Percentiles rank a stretch among this genome's conserved stretches.
phyloP scores from a whole-genome alignment of 2,797 vertebrate species.

The Schizothorax lantsangensis region DNA sequence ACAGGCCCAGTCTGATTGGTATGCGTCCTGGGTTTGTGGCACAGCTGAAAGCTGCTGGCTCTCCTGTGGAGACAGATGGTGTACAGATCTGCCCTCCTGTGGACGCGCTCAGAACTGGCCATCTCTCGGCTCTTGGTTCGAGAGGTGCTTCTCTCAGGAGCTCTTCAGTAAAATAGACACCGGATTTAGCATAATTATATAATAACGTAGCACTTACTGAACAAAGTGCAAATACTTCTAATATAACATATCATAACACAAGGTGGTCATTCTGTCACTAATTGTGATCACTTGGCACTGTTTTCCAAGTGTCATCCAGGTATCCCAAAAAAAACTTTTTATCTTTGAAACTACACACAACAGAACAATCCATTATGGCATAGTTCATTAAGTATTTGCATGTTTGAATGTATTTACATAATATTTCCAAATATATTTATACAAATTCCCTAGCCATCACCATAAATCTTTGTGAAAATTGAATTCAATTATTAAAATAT shows the following conservation, averaged over 20 bases:
- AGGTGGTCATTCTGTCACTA: background rate
- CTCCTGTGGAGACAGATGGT: background rate
- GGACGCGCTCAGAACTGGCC: slow-evolving; percentile 37
- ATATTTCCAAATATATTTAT: background rate
- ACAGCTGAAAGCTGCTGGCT: slow-evolving; percentile 39
- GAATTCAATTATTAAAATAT: too few species aligned
- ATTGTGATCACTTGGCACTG: background rate
- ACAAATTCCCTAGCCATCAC: background rate
- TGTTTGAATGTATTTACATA: background rate
- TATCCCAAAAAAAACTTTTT: background rate
- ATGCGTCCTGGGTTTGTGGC: slow-evolving; percentile 12
- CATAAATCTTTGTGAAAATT: too few species aligned
- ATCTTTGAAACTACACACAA: background rate
- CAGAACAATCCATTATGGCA: background rate
- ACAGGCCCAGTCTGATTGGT: slow-evolving; percentile 15
- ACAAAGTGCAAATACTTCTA: background rate
- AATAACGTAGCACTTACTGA: background rate
- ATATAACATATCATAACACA: background rate
- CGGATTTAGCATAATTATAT: background rate
- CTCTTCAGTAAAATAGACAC: background rate
- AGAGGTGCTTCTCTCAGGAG: background rate
- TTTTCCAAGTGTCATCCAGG: background rate
- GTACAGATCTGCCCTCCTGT: slow-evolving; percentile 57
- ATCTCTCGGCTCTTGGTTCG: background rate
- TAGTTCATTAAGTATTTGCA: background rate